Evolutionary conservation across 53 echinoderm and acorn worm genomes (phyloP), one percentile per base, ranked within the genome.

Genomic region (Echinometra lucunter): DNA sequence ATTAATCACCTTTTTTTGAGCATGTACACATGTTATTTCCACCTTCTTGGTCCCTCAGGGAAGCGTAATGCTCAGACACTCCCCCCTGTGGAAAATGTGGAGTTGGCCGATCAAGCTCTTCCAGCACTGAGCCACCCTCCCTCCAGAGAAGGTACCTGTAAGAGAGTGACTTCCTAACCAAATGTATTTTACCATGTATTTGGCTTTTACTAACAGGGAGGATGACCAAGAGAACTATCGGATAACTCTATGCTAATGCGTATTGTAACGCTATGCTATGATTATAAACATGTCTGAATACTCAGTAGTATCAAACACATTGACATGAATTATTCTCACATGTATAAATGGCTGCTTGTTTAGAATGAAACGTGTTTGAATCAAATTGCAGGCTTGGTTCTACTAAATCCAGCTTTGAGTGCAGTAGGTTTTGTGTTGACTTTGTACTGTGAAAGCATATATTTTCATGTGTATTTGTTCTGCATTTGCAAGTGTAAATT

Each of bases 51-150:
- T 90, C 90, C 34, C 23, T 56, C 81, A 93, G 93, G 45, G 60
- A 80, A 75, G 38, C 78, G 56, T 21, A 93, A 11, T 55, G 57
- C 93, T 35, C 94, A 81, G 37, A 93, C 89, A 30, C 93, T 97
- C 17, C 96, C 97, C 13, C 97, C 97, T 12, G 97, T 97, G 55
- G 97, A 97, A 88, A 97, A 97, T 94, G 97, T 97, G 91, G 97
- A 97, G 67, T 45, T 67, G 27, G 57, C 92, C n/a, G 92, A 94
- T 28, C 56, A 42, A 81, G 80, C 93, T 93, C 1, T 93, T 60
- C 93, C 93, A 57, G 12, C 38, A 30, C 21, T 49, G 25, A 93
- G 92, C 47, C 92, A 92, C 38, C 92, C 92, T 92, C 92, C 93
- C 78, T 81, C 80, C 38, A 60, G 80, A 81, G 57, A 34, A 81